A percentile compares a stretch with the other conserved stretches of the same genome.
These are phyloP conservation scores for Nothocercus julius DNA, from an alignment of 2,113 vertebrate species.

Conservation along the genomic window DNA sequence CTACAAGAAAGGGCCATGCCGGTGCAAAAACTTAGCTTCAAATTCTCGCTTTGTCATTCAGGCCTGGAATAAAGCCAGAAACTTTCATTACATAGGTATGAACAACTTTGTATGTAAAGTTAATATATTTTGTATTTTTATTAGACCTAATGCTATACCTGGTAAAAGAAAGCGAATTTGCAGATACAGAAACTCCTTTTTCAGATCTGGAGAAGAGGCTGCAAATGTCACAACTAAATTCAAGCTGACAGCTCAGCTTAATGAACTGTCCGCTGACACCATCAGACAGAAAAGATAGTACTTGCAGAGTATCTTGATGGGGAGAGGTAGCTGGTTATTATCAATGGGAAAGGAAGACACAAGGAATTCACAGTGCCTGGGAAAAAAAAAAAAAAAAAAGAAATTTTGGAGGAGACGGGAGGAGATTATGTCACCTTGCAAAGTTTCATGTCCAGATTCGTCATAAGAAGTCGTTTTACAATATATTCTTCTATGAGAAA, in stretches of 20 bases:
- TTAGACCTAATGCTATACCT: not conserved
- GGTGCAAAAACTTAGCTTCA: too few species aligned
- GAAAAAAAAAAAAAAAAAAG: not conserved
- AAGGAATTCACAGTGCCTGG: fast-evolving
- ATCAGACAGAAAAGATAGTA: not conserved
- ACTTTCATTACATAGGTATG: not conserved
- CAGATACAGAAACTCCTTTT: not conserved
- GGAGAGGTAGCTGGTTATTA: not conserved
- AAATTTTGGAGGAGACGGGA: not conserved
- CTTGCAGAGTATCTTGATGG: not conserved
- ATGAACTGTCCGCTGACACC: not conserved
- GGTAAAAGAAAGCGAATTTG: not conserved
- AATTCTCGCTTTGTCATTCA: not conserved
- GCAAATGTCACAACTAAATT: not conserved
- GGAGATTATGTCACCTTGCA: not conserved
- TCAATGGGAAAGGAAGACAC: not conserved
- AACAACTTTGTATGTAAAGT: not conserved
- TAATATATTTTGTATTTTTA: not conserved
- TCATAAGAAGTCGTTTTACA: not conserved
- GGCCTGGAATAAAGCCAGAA: not conserved
- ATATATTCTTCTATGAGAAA: not conserved
- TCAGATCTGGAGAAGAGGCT: not conserved
- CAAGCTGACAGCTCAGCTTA: not conserved
- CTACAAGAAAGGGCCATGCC: not conserved
- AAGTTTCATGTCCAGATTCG: not conserved